Percentiles rank a stretch among this genome's conserved stretches.
These are phyloP conservation scores for Potorous gilbertii DNA, from an alignment of 2,797 vertebrate genomes.

Conservation along the genomic window DNA sequence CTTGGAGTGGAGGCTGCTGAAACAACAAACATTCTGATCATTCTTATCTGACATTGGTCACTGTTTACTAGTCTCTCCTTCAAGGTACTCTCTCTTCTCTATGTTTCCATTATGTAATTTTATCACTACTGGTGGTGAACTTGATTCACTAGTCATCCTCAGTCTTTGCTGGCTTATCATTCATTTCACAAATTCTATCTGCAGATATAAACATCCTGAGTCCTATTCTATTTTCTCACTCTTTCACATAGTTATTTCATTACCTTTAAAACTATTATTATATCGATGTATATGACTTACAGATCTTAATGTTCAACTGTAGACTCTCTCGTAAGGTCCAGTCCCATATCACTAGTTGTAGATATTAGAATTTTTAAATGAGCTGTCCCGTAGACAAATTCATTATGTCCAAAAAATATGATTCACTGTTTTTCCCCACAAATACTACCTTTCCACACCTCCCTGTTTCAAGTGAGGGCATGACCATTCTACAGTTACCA, in stretches of 20 bases:
- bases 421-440: neutral
- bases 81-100: neutral
- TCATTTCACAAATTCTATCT: neutral
- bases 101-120: neutral
- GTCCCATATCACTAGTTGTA: neutral
- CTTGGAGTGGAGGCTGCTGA: neutral
- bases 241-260: neutral
- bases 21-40: neutral
- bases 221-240: neutral
- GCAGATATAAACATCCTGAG: neutral
- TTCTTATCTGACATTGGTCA: too few relatives aligned
- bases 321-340: neutral
- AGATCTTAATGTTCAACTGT: neutral
- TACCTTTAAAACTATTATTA: neutral
- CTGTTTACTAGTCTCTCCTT: neutral
- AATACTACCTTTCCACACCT: neutral
- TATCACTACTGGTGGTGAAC: neutral
- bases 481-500: neutral
- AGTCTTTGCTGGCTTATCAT: neutral
- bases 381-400: neutral
- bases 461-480: neutral
- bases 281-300: neutral
- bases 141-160: neutral
- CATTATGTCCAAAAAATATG: neutral
- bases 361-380: neutral